Conservation (phyloP, 2,888 invertebrate species). For the Tetanocera ferruginea region DNA sequence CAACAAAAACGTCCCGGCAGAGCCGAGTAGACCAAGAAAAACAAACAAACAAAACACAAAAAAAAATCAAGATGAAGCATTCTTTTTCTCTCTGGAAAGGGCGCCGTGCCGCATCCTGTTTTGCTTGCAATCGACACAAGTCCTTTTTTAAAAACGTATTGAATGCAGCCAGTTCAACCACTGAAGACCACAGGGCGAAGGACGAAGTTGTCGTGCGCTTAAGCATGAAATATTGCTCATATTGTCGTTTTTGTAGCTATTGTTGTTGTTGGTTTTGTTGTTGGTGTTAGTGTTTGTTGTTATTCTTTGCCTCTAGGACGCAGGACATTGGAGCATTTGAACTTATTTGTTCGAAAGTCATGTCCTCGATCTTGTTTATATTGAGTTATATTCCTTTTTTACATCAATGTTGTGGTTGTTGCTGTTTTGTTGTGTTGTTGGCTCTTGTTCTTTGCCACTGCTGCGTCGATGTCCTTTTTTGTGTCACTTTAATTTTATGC, state of each 20-base stretch:
- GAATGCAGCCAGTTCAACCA: conserved; percentile 12
- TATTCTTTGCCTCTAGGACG: not conserved
- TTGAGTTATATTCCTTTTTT: conserved; percentile 31
- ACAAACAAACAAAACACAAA: not conserved
- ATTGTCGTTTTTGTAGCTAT: not conserved
- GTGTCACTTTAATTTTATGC: conserved; percentile 8
- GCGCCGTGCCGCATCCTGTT: conserved; percentile 6
- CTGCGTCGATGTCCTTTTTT: conserved; percentile 10
- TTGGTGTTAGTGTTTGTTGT: not conserved
- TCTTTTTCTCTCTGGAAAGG: not conserved
- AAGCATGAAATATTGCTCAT: conserved; percentile 27
- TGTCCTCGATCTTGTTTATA: conserved; percentile 35
- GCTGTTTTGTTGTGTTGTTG: not conserved
- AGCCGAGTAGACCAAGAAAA: not conserved
- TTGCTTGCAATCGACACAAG: conserved; percentile 31
- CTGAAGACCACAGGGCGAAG: not conserved
- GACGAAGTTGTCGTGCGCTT: conserved; percentile 6
- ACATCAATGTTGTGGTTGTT: not conserved
- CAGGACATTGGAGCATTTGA: conserved; percentile 9
- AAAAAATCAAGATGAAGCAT: not conserved
- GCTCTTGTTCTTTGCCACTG: conserved; percentile 3
- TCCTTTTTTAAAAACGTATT: conserved; percentile 24
- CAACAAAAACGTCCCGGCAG: not conserved
- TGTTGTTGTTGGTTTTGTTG: conserved; percentile 1
- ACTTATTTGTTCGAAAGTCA: conserved; percentile 34